These are phyloP conservation scores for Pangasius mekongensis DNA, from an alignment of 2,797 vertebrate genomes.

Conservation along the genomic window DNA sequence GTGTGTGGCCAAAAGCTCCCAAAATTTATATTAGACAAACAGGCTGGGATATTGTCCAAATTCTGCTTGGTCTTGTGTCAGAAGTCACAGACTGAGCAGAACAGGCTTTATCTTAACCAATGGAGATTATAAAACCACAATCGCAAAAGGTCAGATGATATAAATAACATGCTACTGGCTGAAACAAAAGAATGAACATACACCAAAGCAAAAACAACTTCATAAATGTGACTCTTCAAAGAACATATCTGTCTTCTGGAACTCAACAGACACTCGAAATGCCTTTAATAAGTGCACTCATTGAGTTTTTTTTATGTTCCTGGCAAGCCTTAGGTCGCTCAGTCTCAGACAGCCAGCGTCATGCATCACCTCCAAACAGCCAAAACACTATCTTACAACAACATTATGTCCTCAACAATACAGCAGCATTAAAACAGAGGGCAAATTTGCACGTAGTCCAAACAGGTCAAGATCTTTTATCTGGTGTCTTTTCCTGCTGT, in stretches of 20 bases:
- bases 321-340: neutral
- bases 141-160: neutral
- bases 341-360: neutral
- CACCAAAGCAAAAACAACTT: neutral
- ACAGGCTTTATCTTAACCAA: neutral
- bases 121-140: neutral
- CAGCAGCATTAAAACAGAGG: neutral
- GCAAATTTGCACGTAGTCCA: slow-evolving; percentile 8
- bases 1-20: slow-evolving; percentile 23
- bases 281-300: neutral
- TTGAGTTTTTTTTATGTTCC: neutral
- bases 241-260: neutral
- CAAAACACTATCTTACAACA: neutral
- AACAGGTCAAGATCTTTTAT: neutral
- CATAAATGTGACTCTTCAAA: neutral
- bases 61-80: neutral
- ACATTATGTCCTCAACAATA: neutral
- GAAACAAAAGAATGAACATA: neutral
- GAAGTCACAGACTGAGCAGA: neutral
- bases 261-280: neutral
- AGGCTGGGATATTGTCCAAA: neutral
- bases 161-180: neutral
- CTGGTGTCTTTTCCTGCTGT: slow-evolving; percentile 11
- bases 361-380: neutral
- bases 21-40: neutral